These are phyloP conservation scores for Frankliniella intonsa DNA, from an alignment of 2,888 invertebrate genomes.

Conservation along the genomic window DNA sequence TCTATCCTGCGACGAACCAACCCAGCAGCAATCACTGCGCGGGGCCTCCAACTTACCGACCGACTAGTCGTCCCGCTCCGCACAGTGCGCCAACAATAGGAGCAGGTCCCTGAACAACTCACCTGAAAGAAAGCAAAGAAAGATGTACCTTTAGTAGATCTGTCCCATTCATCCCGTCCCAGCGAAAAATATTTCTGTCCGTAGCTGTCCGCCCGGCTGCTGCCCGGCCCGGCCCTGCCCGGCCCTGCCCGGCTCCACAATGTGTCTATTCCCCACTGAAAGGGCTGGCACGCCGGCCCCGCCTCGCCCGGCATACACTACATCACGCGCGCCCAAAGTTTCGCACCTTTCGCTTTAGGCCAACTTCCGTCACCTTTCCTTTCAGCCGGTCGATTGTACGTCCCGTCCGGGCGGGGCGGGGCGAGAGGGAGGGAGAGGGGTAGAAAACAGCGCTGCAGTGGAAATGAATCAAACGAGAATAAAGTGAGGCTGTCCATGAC, in stretches of 20 bases:
- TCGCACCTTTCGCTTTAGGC: conserved; percentile 11
- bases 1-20: no score
- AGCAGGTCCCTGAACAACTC: background rate
- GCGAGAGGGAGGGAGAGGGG: background rate
- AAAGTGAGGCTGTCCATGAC: conserved; percentile 8
- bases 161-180: no score
- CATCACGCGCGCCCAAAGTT: background rate
- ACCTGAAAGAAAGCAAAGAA: background rate
- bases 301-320: background rate
- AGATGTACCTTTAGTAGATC: background rate
- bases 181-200: background rate
- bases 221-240: background rate
- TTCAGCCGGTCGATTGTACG: conserved; percentile 2
- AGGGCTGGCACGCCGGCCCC: background rate
- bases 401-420: background rate
- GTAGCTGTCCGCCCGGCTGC: no score
- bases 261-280: background rate
- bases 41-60: no score
- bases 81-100: no score
- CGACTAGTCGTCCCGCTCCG: no score
- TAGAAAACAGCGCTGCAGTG: conserved; percentile 12
- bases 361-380: conserved; percentile 13
- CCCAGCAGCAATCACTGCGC: no score
- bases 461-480: conserved; percentile 15
- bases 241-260: background rate